Conservation (phyloP, 2,113 vertebrate genomes). For the Vulpes lagopus region DNA sequence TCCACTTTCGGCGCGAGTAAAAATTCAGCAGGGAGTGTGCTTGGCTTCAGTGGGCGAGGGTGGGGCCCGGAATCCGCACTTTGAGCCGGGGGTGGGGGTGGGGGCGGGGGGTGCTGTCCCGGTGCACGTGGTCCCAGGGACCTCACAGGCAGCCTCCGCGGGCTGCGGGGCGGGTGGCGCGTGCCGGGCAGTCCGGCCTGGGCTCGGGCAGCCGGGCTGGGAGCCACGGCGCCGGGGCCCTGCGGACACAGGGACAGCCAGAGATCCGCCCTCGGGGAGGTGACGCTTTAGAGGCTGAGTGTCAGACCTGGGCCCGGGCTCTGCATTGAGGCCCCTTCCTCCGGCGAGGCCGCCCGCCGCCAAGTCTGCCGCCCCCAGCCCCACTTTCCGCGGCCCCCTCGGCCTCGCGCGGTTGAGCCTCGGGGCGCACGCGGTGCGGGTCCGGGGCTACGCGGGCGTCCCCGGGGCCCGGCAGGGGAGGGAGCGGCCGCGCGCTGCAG, state of each 20-base stretch:
- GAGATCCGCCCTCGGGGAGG: background rate
- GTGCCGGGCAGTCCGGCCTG: background rate
- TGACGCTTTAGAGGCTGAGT: background rate
- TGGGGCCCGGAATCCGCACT: background rate
- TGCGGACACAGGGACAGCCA: rapidly evolving
- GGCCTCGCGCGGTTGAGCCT: background rate
- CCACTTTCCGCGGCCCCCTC: rapidly evolving
- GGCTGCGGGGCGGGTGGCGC: rapidly evolving
- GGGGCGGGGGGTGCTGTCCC: background rate
- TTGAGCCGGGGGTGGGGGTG: background rate
- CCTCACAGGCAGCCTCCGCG: background rate
- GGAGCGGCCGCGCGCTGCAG: rapidly evolving
- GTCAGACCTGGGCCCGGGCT: background rate
- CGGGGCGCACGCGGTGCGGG: rapidly evolving
- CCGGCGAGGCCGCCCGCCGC: rapidly evolving
- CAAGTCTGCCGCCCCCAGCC: rapidly evolving
- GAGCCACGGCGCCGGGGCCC: rapidly evolving
- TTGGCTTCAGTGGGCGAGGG: background rate
- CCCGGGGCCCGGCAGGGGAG: no score
- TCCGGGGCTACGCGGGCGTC: rapidly evolving
- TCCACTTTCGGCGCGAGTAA: rapidly evolving
- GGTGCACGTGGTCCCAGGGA: background rate
- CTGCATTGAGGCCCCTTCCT: background rate
- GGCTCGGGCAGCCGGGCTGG: background rate
- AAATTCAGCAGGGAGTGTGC: background rate